Evolutionary conservation across 2,113 vertebrate species (phyloP).

Genomic region (Nycticebus coucang): DNA sequence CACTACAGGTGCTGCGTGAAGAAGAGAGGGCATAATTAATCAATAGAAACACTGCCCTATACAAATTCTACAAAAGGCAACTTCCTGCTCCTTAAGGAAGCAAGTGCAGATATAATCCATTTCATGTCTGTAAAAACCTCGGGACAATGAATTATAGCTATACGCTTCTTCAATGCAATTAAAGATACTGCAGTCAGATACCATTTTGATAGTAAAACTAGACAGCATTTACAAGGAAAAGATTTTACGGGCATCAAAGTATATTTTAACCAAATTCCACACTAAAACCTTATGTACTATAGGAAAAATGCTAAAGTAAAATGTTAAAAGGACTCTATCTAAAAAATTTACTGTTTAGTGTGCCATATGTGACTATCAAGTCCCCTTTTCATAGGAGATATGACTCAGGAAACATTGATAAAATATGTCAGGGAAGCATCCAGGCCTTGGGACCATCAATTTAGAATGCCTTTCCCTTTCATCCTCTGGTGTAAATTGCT

Average conservation of each 20-base stretch:
- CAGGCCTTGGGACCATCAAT: slow-evolving; percentile 83
- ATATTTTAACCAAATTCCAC: slow-evolving; percentile 70
- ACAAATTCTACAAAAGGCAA: not conserved
- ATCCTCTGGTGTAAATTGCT: slow-evolving; percentile 81
- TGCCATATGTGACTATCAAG: slow-evolving; percentile 70
- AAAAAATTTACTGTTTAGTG: slow-evolving; percentile 74
- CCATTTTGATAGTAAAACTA: slow-evolving; percentile 48
- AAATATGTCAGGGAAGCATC: slow-evolving; percentile 80
- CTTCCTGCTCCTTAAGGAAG: not conserved
- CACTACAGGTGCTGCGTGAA: not conserved
- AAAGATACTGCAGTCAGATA: not conserved
- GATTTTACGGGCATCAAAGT: slow-evolving; percentile 57
- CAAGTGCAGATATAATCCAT: not conserved
- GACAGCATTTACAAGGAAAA: slow-evolving; percentile 49
- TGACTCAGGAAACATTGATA: slow-evolving; percentile 82
- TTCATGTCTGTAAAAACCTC: not conserved
- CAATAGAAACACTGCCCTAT: not conserved
- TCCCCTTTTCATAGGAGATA: slow-evolving; percentile 73
- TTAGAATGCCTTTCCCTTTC: slow-evolving; percentile 82
- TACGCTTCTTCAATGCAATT: slow-evolving; percentile 36
- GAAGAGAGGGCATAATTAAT: not conserved
- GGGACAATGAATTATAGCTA: slow-evolving; percentile 29
- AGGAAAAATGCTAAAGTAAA: slow-evolving; percentile 69
- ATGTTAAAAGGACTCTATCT: slow-evolving; percentile 70
- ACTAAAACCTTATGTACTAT: slow-evolving; percentile 49